Base-by-base conservation (phyloP, 2,797 vertebrate species). In the Phrynocephalus forsythii region DNA sequence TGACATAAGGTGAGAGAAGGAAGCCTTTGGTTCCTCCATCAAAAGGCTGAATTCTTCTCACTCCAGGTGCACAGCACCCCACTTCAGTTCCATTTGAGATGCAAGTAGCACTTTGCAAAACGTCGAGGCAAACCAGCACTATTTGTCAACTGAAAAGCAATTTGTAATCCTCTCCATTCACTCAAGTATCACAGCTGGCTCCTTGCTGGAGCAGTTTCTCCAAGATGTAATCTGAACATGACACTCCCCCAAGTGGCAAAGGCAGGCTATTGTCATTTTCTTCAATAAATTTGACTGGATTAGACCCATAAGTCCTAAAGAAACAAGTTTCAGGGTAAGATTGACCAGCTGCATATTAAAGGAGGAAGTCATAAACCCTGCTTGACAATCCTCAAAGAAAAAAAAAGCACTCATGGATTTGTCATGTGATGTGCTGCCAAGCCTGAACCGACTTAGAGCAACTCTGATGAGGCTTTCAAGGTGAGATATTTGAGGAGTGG, bases 231-330 rank as follows among this genome's bases (percentile, higher is more conserved):
- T 44, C 38, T 28, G 6, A 38, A 3, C 83, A 3, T 86, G 85
- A 9, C 5, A 30, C 92, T 85, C 93, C 95, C 90, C 91, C 93
- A 93, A 89, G 94, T 6, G 94, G 92, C 60, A 79, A 28, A 56
- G 7, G 60, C 6, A 7, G 16, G 2, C 8, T 20, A 80, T 18
- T 28, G 38, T 11, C 6, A 5, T 4, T 73, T 80, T 81, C 52
- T 71, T 86, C 63, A 48, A 2, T 9, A 48, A 81, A 48, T 15
- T 7, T 44, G 2, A 6, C 18, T 38, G 56, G 11, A 26, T 56
- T 78, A 2, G 30, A 18, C 13, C 11, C 13, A 18, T 82, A n/a
- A 30, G 52, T 56, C 52, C 9, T 56, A 56, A 56, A 38, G 26
- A 9, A 20, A 50, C 56, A 44, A 5, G 38, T 44, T 44, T 44